Conservation (phyloP, 2,797 vertebrate genomes). For the Cuniculus paca region DNA sequence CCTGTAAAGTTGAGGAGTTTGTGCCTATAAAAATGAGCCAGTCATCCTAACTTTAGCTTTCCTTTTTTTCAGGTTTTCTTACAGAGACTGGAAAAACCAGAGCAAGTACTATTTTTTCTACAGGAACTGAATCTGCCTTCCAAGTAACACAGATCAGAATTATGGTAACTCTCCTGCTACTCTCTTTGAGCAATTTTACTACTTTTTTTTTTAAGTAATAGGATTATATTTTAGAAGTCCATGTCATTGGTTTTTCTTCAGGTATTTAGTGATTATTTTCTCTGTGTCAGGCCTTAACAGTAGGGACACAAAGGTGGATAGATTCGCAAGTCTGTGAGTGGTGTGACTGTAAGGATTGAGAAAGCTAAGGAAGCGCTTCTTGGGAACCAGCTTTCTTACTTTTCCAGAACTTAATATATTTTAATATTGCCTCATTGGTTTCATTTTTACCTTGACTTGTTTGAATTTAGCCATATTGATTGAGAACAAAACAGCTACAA, state of each 20-base stretch:
- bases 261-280: not conserved
- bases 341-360: not conserved
- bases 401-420: not conserved
- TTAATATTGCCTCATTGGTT: conserved; percentile 34
- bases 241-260: not conserved
- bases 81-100: conserved; percentile 96
- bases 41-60: conserved; percentile 54
- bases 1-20: not conserved
- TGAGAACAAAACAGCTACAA: not conserved
- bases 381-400: not conserved
- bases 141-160: conserved; percentile 98
- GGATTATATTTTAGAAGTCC: conserved; percentile 1
- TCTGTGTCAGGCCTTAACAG: not conserved
- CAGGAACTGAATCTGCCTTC: conserved; percentile 95
- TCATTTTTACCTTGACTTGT: conserved; percentile 13
- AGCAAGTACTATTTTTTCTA: conserved; percentile 96
- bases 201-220: not conserved
- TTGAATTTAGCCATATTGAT: conserved; percentile 40
- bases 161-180: conserved; percentile 90
- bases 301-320: not conserved
- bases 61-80: conserved; percentile 93
- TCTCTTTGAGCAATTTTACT: conserved; percentile 50
- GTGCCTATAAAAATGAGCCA: not conserved
- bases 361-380: conserved; percentile 20
- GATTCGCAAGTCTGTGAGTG: not conserved